Evolutionary conservation across 2,113 vertebrate species (phyloP).

Genomic region (Syngnathus floridae): DNA sequence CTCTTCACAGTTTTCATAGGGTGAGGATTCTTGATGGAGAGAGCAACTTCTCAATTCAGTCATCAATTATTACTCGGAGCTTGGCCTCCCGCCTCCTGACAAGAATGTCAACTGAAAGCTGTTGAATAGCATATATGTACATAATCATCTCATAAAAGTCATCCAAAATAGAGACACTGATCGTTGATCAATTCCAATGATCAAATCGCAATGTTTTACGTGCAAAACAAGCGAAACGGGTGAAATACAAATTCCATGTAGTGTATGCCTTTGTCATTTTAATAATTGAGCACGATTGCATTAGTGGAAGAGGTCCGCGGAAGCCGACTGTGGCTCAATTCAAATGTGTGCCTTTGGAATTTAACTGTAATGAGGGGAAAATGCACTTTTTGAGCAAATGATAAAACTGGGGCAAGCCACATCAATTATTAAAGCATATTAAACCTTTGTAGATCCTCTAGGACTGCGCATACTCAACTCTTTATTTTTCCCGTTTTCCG

Average conservation of each 20-base stretch:
- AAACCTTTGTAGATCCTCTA: slow-evolving; percentile 6
- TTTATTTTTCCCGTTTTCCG: slow-evolving; percentile 6
- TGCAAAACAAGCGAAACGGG: too few species aligned
- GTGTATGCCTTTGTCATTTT: neutral
- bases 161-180: neutral
- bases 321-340: neutral
- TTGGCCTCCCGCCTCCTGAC: neutral
- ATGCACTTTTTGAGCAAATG: slow-evolving; percentile 8
- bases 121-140: neutral
- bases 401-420: slow-evolving; percentile 1
- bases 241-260: neutral
- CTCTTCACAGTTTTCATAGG: neutral
- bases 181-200: too few species aligned
- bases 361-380: neutral
- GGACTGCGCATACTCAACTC: neutral
- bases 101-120: neutral
- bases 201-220: too few species aligned
- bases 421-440: slow-evolving; percentile 8
- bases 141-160: neutral
- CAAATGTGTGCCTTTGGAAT: neutral
- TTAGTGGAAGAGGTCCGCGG: neutral
- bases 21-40: neutral
- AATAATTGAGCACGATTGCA: neutral
- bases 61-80: slow-evolving; percentile 9
- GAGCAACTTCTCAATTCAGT: slow-evolving; percentile 1